Evolutionary conservation across 2,113 vertebrate species (phyloP).

Genomic region (Mionectes macconnelli): DNA sequence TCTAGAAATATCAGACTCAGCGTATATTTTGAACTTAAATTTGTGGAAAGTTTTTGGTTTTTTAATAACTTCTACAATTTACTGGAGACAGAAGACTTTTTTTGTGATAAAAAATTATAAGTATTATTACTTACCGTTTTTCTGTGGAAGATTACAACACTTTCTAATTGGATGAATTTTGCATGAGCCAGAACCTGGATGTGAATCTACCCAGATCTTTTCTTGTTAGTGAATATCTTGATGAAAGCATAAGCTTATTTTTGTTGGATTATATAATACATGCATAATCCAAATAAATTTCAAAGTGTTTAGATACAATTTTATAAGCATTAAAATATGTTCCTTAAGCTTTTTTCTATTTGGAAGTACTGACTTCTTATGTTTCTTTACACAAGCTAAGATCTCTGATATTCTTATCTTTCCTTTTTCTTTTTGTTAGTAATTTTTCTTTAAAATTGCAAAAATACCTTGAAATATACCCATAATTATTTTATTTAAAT

Average conservation of each 20-base stretch:
- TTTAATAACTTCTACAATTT: not conserved
- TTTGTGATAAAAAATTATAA: not conserved
- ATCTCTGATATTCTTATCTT: not conserved
- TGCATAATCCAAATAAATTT: not conserved
- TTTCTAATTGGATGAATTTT: not conserved
- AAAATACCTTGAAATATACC: not conserved
- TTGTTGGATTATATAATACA: not conserved
- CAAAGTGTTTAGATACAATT: not conserved
- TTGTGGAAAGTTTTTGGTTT: not conserved
- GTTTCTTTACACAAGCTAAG: not conserved
- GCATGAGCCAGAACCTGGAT: not conserved
- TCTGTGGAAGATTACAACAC: not conserved
- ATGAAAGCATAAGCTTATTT: fast-evolving
- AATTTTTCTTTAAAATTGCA: not conserved
- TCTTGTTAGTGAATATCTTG: not conserved
- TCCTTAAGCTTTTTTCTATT: not conserved
- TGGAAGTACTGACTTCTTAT: fast-evolving
- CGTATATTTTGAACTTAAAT: not conserved
- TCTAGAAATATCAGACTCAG: not conserved
- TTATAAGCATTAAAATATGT: not conserved
- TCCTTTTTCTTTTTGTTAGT: not conserved
- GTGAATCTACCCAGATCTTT: not conserved
- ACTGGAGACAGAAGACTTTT: not conserved
- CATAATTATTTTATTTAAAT: not conserved
- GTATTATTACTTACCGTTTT: not conserved